Evolutionary conservation across 2,797 vertebrate species (phyloP), one percentile per base, ranked within the genome.

Genomic region (Rhinichthys osculus): DNA sequence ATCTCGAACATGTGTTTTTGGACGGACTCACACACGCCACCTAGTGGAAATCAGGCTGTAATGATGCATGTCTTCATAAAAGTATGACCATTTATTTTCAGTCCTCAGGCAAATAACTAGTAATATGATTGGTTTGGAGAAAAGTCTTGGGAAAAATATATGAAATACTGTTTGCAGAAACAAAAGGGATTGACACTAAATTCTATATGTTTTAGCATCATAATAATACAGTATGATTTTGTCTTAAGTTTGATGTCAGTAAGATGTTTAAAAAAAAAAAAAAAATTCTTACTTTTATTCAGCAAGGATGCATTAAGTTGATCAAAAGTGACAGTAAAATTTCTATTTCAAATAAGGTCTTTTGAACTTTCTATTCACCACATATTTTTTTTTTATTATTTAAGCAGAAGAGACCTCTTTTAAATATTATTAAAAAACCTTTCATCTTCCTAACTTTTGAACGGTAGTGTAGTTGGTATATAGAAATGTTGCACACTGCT

Each of bases 11-110:
- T 81, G 71, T 76, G 78, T 78, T 84, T 44, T 50, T 23, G 42
- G 40, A 82, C 23, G 57, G 7, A 42, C 86, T 64, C 78, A 8
- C 66, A 86, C 16, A n/a, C 47, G 67, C 86, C 86, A 54, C 62
- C 84, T 82, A 59, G 84, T 84, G 86, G 87, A 40, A 50, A 59
- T 40, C 50, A 71, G 10, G 47, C 33, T 86, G 19, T 7, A 23
- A 33, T 21, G 2, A 62, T 35, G 40, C n/a, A 74, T 7, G 66
- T 73, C 81, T 42, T 72, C 35, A 79, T 8, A 30, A 5, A 79
- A 44, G 4, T 78, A 44, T 42, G 10, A n/a, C 38, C 11, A n/a
- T 19, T n/a, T 62, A 19, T 44, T 42, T 73, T 30, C 78, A 81
- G 40, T 66, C 62, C 7, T 59, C 35, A 17, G 62, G 42, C 62